Percentiles rank a stretch among this genome's conserved stretches.
Evolutionary conservation across 1,140 invertebrate genomes (phyloP).

Genomic region (Odontomachus brunneus): DNA sequence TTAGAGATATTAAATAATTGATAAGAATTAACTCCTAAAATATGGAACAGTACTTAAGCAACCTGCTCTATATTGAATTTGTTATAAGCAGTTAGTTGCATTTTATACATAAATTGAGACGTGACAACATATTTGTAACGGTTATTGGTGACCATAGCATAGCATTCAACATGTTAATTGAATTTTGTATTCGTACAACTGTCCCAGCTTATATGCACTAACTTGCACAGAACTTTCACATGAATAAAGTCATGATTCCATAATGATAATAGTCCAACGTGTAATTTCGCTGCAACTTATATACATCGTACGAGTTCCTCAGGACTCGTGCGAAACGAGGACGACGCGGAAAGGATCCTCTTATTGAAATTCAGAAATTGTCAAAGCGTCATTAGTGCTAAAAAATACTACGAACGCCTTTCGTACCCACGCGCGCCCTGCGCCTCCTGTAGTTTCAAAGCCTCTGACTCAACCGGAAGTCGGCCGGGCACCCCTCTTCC

Average conservation of each 20-base stretch:
- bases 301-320: neutral
- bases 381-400: constrained; percentile 26
- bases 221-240: neutral
- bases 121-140: too few species aligned
- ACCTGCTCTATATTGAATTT: too few species aligned
- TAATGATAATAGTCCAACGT: neutral
- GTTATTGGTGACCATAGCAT: too few species aligned
- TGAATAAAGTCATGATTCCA: neutral
- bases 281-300: neutral
- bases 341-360: neutral
- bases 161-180: neutral
- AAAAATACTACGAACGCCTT: constrained; percentile 50
- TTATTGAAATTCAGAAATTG: constrained; percentile 56
- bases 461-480: constrained; percentile 75
- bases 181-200: neutral
- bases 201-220: neutral
- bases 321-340: constrained; percentile 12
- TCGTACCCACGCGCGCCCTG: constrained; percentile 70
- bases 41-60: too few species aligned
- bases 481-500: constrained; percentile 72
- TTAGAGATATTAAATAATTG: too few species aligned
- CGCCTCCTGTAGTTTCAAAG: constrained; percentile 48
- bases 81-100: too few species aligned
- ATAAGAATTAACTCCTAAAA: too few species aligned
- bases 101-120: too few species aligned